Evolutionary conservation across 2,113 vertebrate species (phyloP).

Genomic region (Eidolon helvum): DNA sequence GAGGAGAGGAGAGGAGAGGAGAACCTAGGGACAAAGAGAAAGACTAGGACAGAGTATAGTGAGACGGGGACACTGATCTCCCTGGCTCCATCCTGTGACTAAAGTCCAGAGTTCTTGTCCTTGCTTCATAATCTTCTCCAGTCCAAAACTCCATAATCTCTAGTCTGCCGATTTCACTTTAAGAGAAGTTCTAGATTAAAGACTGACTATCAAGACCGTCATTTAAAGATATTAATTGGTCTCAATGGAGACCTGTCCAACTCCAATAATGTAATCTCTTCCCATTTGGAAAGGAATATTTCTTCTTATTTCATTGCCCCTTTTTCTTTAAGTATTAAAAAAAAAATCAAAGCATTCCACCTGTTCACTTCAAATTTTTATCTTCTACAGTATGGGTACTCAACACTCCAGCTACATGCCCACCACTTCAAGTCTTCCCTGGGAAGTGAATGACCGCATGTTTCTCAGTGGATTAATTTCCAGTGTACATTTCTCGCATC

Average conservation of each 20-base stretch:
- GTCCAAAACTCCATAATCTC: too few relatives aligned
- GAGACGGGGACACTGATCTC: too few relatives aligned
- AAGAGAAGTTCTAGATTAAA: background rate
- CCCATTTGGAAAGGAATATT: background rate
- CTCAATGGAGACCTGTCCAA: background rate
- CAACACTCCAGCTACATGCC: too few relatives aligned
- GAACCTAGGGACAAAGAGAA: background rate
- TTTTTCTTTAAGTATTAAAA: background rate
- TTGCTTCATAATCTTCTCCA: background rate
- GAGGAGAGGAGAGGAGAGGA: background rate
- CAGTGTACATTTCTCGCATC: fast-evolving
- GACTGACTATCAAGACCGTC: background rate
- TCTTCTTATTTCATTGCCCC: background rate
- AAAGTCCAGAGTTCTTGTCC: background rate
- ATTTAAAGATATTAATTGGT: background rate
- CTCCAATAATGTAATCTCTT: background rate
- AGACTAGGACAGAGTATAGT: background rate
- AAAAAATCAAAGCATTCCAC: background rate
- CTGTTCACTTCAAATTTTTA: too few relatives aligned
- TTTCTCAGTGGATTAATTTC: too few relatives aligned
- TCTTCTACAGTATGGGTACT: background rate
- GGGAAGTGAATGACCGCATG: background rate
- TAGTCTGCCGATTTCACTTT: background rate
- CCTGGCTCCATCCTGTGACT: too few relatives aligned
- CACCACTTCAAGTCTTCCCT: fast-evolving